Conservation (phyloP, 2,113 vertebrate species). For the Microcebus murinus region DNA sequence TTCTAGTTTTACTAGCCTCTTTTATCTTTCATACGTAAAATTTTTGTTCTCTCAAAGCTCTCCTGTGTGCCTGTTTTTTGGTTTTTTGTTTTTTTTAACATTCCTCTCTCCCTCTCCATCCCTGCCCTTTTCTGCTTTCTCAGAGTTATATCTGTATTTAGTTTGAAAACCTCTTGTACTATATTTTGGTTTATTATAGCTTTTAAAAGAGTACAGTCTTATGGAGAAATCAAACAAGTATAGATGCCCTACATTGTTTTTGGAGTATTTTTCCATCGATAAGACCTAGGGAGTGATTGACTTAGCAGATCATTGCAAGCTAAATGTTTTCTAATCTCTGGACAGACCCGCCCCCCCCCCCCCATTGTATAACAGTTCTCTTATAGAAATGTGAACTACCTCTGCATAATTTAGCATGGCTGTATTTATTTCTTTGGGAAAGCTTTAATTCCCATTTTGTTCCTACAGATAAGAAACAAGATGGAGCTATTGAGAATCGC, state of each 20-base stretch:
- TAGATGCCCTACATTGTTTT: not conserved
- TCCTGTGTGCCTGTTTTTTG: not conserved
- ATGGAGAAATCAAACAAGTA: not conserved
- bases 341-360: too few species aligned
- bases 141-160: slow-evolving; percentile 26
- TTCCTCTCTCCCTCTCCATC: not conserved
- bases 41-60: not conserved
- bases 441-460: slow-evolving; percentile 72
- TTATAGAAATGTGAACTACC: slow-evolving; percentile 69
- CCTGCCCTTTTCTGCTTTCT: slow-evolving; percentile 30
- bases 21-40: not conserved
- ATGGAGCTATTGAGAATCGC: slow-evolving; percentile 95
- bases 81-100: not conserved
- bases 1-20: not conserved
- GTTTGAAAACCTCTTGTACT: slow-evolving; percentile 12
- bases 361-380: slow-evolving; percentile 41
- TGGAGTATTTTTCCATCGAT: not conserved
- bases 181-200: slow-evolving; percentile 12
- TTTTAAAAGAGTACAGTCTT: slow-evolving; percentile 24
- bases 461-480: slow-evolving; percentile 96
- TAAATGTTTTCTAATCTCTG: slow-evolving; percentile 28
- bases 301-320: not conserved
- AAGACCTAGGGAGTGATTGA: not conserved
- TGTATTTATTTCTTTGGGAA: slow-evolving; percentile 75
- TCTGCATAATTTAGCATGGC: slow-evolving; percentile 70